Base-by-base conservation (phyloP, 2,797 vertebrate genomes). In the Sylvia borin region DNA sequence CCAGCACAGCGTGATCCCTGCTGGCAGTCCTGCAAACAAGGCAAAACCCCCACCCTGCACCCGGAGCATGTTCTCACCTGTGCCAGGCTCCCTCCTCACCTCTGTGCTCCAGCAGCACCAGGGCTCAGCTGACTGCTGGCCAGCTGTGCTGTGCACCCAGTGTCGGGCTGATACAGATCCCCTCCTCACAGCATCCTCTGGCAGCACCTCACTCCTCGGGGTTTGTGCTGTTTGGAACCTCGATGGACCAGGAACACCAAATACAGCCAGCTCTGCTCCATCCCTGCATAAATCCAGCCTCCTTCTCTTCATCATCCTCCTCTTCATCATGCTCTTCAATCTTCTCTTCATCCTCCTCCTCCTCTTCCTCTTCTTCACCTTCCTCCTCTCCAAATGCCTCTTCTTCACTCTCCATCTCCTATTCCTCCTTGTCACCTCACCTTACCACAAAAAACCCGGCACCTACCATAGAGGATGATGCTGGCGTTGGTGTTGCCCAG, bases 401-500 rank as follows among this genome's bases (percentile, higher is more conserved):
- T n/a, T 70, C 57, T 43, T 80, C 42, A 7, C 26, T 24, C 11
- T 85, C 53, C 7, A 61, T 24, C 27, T 87, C 48, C 16, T 45
- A 29, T 1, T 19, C 25, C 6, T 62, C 45, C 5, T 61, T 17
- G 13, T 5, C 2, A 1, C 21, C 22, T 6, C 16, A 40, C 77
- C 61, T 38, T 3, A 25, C 53, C 17, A 32, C 19, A 55, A 16
- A 25, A 29, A 53, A 0, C 6, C 0, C 2, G 0, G 62, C 42
- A 75, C 83, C 98, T 98, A 99, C 99, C 99, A 24, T 99, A 99
- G 96, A 99, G 97, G 87, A 99, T 98, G 93, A 99, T 98, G 97
- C 98, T 99, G 95, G 99, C 99, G 7, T 99, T 99, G 92, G 98
- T 98, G 92, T 97, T 99, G 38, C 99, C 99, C 38, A 99, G 98